Evolutionary conservation across 2,113 vertebrate genomes (phyloP).

Genomic region (Ascaphus truei): DNA sequence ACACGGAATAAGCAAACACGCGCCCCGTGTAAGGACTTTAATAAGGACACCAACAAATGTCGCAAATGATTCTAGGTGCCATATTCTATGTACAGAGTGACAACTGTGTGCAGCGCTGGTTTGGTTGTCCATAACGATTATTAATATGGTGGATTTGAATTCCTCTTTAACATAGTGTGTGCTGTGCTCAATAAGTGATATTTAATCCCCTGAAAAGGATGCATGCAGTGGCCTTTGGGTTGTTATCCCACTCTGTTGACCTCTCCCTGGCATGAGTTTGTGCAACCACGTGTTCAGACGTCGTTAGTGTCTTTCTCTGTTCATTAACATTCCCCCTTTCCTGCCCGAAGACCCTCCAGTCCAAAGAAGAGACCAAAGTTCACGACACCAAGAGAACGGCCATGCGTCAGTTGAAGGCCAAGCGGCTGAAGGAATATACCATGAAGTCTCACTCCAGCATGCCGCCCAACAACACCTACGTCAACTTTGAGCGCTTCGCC

Average conservation of each 20-base stretch:
- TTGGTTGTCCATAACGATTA: too few species aligned
- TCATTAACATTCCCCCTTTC: constrained; percentile 67
- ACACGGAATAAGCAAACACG: too few species aligned
- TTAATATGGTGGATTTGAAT: background rate
- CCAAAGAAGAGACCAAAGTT: constrained; percentile 56
- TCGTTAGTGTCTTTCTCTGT: constrained; percentile 11
- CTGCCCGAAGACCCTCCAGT: constrained; percentile 68
- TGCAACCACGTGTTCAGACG: background rate
- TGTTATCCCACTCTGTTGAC: constrained; percentile 39
- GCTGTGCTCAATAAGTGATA: background rate
- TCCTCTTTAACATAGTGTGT: background rate
- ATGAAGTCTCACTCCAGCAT: constrained; percentile 81
- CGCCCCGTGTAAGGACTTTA: too few species aligned
- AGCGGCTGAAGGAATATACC: constrained; percentile 80
- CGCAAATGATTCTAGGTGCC: too few species aligned
- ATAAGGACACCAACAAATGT: too few species aligned
- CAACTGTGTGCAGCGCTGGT: too few species aligned
- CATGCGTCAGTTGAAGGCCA: constrained; percentile 74
- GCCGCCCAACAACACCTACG: constrained; percentile 81
- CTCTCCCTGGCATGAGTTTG: constrained; percentile 29
- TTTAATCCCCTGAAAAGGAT: constrained; percentile 12
- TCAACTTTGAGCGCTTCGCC: constrained; percentile 81
- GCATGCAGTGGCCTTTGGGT: constrained; percentile 46
- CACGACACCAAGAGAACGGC: constrained; percentile 57
- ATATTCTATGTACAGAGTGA: too few species aligned